Conservation (phyloP, 2,888 invertebrate species). For the Diarsia dahlii region DNA sequence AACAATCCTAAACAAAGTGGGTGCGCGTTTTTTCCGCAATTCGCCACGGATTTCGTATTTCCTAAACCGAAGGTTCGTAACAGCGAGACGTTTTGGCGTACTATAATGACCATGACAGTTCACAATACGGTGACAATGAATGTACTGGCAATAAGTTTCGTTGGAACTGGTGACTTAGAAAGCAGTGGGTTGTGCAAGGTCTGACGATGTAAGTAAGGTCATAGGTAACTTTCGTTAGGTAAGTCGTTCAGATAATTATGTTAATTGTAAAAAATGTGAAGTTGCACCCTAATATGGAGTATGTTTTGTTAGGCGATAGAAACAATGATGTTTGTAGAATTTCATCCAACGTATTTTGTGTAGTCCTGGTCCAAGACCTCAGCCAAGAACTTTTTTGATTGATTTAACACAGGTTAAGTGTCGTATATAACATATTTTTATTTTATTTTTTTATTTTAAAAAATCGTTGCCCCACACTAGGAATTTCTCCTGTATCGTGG, state of each 20-base stretch:
- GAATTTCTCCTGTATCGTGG: no score
- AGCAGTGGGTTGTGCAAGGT: slow-evolving; percentile 27
- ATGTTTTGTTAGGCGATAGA: background rate
- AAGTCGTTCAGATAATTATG: background rate
- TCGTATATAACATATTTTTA: no score
- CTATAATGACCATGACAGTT: slow-evolving; percentile 51
- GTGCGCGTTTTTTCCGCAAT: slow-evolving; percentile 60
- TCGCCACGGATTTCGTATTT: slow-evolving; percentile 64
- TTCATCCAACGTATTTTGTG: background rate
- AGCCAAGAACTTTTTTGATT: background rate
- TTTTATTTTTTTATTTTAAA: no score
- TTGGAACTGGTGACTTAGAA: slow-evolving; percentile 42
- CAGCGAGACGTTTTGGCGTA: slow-evolving; percentile 57
- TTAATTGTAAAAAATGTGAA: background rate
- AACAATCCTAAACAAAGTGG: slow-evolving; percentile 33
- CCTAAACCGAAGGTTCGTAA: slow-evolving; percentile 65
- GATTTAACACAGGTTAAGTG: background rate
- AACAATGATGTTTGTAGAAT: background rate
- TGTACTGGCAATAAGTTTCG: slow-evolving; percentile 48
- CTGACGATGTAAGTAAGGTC: background rate
- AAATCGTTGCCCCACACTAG: no score
- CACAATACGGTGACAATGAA: slow-evolving; percentile 65
- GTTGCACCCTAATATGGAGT: background rate
- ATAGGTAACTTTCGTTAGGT: background rate
- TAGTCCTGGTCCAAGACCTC: no score